phyloP scores from a whole-genome alignment of 2,113 vertebrate species.

The Erythrocercus mccallii region DNA sequence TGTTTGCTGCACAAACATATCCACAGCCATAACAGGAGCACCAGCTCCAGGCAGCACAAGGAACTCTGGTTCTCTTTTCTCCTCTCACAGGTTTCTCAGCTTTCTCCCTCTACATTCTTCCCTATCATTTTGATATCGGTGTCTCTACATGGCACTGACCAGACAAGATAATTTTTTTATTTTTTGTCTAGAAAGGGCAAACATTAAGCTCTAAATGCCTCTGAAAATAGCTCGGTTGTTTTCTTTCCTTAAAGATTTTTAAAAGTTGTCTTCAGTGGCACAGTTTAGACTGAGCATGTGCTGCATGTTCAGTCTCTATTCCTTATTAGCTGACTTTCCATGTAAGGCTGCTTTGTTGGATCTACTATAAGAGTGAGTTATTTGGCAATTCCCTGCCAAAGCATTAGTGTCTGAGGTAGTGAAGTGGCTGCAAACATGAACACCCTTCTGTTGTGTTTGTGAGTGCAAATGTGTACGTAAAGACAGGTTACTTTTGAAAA shows the following conservation, averaged over 20 bases:
- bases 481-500: neutral
- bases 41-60: neutral
- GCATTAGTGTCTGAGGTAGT: neutral
- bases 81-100: neutral
- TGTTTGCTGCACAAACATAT: neutral
- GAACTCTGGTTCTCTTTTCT: neutral
- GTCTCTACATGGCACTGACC: neutral
- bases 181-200: neutral
- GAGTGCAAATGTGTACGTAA: neutral
- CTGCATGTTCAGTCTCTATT: neutral
- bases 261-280: neutral
- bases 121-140: neutral
- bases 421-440: neutral
- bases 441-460: neutral
- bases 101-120: neutral
- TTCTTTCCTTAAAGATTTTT: neutral
- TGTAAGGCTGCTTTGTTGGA: neutral
- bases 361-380: neutral
- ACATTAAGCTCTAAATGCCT: neutral
- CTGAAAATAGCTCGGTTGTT: neutral
- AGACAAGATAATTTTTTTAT: neutral
- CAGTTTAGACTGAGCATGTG: neutral
- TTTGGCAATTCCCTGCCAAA: neutral
- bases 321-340: neutral
- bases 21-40: neutral